Base-by-base conservation (phyloP, 2,113 vertebrate genomes). In the Saccopteryx bilineata region DNA sequence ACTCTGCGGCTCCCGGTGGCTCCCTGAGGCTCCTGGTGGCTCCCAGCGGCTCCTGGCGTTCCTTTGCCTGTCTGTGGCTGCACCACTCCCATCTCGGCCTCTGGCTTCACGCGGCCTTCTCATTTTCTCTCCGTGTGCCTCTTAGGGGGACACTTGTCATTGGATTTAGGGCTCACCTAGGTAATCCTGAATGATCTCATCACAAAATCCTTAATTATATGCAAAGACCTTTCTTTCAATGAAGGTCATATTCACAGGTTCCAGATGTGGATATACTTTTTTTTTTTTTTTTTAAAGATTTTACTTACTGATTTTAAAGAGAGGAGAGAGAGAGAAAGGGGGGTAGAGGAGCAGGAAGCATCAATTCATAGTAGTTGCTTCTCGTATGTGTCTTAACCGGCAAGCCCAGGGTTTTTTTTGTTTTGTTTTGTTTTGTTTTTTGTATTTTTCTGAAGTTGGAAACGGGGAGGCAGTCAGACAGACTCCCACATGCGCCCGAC, bases 141-240 rank as follows among this genome's bases (percentile, higher is more conserved):
- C 39, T 63, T 24, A 14, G 17, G 28, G 90, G 58, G 26, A 84
- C 26, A 46, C 33, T 61, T 85, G 76, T 31, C 19, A 18, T 9
- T 87, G 60, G 58, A 17, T 80, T 46, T 56, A 48, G 21, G 28
- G 3, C 33, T 24, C 78, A n/a, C 6, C 2, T 65, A 23, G 63
- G 46, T 48, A 60, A 33, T 54, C 72, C n/a, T 33, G 31, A 39
- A 31, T 31, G 39, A 60, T 46, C 31, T 76, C 6, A 72, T 66
- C 66, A 91, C 39, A 54, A 93, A n/a, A 72, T 48, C 39, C 39
- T 68, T 58, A 76, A 56, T 76, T 95, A 58, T 71, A 71, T 31
- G 74, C 33, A 48, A 76, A 84, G 58, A 75, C 19, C 3, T 26
- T 61, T 92, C 87, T 80, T 7, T 19, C 9, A 50, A 58, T 80